These are phyloP conservation scores for Ectropis crepuscularia DNA, from an alignment of 2,888 invertebrate species.

Conservation along the genomic window DNA sequence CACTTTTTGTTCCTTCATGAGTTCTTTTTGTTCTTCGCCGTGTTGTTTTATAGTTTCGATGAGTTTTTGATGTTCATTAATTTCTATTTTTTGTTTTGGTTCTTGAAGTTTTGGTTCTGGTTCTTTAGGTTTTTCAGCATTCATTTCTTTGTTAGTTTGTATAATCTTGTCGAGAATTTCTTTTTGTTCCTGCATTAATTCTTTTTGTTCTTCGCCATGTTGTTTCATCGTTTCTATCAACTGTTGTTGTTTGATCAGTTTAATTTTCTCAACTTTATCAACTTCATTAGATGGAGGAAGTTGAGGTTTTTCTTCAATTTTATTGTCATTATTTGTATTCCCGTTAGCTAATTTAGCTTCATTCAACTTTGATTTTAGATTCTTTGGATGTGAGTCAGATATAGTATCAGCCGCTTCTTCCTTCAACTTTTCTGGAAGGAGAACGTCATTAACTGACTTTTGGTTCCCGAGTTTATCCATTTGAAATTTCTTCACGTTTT, in stretches of 20 bases:
- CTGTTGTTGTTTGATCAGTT: conserved; percentile 71
- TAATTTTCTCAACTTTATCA: conserved; percentile 55
- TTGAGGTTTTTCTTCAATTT: conserved; percentile 50
- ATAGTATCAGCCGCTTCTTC: conserved; percentile 55
- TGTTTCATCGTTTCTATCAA: conserved; percentile 87
- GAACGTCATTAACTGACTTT: conserved; percentile 34
- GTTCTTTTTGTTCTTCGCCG: conserved; percentile 87
- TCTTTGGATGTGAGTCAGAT: conserved; percentile 68
- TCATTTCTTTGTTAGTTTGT: conserved; percentile 77
- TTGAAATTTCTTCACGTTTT: conserved; percentile 48
- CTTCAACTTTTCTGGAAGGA: conserved; percentile 40
- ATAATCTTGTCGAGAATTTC: conserved; percentile 86
- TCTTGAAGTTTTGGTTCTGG: conserved; percentile 49
- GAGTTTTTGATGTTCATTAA: conserved; percentile 58
- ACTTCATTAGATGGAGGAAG: conserved; percentile 44
- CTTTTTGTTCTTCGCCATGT: conserved; percentile 88
- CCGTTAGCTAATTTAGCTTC: conserved; percentile 57
- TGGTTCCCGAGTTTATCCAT: conserved; percentile 21
- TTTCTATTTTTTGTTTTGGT: conserved; percentile 20
- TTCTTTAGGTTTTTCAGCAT: conserved; percentile 73
- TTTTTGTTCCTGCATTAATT: conserved; percentile 88
- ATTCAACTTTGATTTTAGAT: conserved; percentile 60
- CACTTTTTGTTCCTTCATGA: conserved; percentile 88
- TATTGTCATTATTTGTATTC: conserved; percentile 46
- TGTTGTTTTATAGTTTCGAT: conserved; percentile 88